Conservation (phyloP, 2,888 invertebrate species). For the Phortica magna region DNA sequence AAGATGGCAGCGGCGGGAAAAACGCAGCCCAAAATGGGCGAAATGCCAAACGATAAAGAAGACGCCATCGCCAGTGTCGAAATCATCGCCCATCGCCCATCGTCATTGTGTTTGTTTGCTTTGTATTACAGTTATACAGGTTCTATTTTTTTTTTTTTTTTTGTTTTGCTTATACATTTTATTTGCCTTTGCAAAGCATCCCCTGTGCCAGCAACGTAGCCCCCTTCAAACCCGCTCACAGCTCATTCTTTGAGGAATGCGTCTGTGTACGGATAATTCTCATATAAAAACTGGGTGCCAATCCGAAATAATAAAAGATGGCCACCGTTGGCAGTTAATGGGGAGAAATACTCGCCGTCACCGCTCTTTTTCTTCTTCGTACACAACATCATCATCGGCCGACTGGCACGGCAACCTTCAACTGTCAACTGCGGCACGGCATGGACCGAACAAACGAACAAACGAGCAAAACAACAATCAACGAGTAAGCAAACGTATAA, state of each 20-base stretch:
- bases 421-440: conserved; percentile 9
- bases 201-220: not conserved
- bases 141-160: not conserved
- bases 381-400: not conserved
- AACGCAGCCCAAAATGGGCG: conserved; percentile 66
- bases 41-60: conserved; percentile 73
- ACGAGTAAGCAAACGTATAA: no score
- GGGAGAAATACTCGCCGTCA: conserved; percentile 27
- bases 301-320: conserved; percentile 71
- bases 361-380: not conserved
- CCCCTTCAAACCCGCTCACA: conserved; percentile 1
- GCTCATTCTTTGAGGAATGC: conserved; percentile 46
- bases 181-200: conserved; percentile 25
- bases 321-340: conserved; percentile 51
- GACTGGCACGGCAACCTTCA: conserved; percentile 10
- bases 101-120: conserved; percentile 64
- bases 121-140: conserved; percentile 52
- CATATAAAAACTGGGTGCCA: conserved; percentile 73
- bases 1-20: not conserved
- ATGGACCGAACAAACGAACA: conserved; percentile 37
- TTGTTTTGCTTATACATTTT: conserved; percentile 24
- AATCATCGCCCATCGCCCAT: conserved; percentile 2
- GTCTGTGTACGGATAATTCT: conserved; percentile 71
- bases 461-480: conserved; percentile 1
- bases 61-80: conserved; percentile 55